These are phyloP conservation scores for Dusona sp. DNA, from an alignment of 2,888 invertebrate genomes.

Conservation along the genomic window DNA sequence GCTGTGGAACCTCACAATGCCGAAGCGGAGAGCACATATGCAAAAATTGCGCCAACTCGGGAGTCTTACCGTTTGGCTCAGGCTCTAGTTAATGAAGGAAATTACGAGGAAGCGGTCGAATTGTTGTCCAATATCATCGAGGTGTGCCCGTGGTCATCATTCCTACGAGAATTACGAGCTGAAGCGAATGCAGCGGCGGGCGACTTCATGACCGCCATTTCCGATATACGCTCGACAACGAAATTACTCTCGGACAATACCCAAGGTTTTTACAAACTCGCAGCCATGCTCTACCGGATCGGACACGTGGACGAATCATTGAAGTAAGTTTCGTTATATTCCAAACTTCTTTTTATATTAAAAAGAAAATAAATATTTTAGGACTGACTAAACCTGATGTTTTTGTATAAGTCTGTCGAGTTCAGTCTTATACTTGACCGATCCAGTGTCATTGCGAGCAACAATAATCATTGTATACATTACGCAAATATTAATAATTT, in stretches of 20 bases:
- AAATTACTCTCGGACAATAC: slow-evolving; percentile 97
- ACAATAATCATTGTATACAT: neutral
- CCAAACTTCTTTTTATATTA: no score
- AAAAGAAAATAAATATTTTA: no score
- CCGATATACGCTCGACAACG: slow-evolving; percentile 95
- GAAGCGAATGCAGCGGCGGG: slow-evolving; percentile 92
- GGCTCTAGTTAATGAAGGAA: slow-evolving; percentile 87
- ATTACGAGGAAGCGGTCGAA: slow-evolving; percentile 87
- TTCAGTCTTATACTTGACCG: neutral
- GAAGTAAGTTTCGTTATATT: slow-evolving; percentile 86
- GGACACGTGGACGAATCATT: slow-evolving; percentile 97
- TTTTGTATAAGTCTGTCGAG: neutral
- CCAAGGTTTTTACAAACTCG: slow-evolving; percentile 92
- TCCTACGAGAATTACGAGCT: slow-evolving; percentile 93
- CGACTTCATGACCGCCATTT: slow-evolving; percentile 94
- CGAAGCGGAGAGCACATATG: slow-evolving; percentile 89
- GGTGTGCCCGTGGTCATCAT: slow-evolving; percentile 95
- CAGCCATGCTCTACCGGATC: slow-evolving; percentile 93
- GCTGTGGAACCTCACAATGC: slow-evolving; percentile 91
- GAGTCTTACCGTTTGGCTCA: slow-evolving; percentile 89
- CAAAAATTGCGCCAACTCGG: slow-evolving; percentile 88
- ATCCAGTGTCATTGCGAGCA: neutral
- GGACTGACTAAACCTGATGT: no score
- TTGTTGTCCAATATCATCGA: slow-evolving; percentile 90
- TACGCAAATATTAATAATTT: neutral